Evolutionary conservation across 2,797 vertebrate species (phyloP).

Genomic region (Yasuhikotakia modesta): DNA sequence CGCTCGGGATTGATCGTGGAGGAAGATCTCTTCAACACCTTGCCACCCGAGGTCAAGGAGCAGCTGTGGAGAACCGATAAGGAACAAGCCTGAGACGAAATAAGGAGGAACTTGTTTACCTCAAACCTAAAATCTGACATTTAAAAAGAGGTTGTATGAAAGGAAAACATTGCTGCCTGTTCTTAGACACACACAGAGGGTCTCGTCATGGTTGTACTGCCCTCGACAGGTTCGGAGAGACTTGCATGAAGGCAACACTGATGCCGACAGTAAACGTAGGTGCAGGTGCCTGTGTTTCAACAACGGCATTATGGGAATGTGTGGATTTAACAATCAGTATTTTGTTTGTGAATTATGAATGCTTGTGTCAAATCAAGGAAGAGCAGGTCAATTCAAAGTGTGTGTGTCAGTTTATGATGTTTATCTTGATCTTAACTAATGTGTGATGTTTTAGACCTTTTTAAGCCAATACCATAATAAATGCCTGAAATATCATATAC

Average conservation of each 20-base stretch:
- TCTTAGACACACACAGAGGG: slow-evolving; percentile 25
- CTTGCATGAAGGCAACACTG: slow-evolving; percentile 7
- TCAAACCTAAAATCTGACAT: background rate
- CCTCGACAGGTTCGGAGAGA: slow-evolving; percentile 33
- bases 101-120: background rate
- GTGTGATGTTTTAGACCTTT: background rate
- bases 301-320: slow-evolving; percentile 20
- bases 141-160: slow-evolving; percentile 23
- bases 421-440: background rate
- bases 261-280: background rate
- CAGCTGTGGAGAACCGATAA: slow-evolving; percentile 94
- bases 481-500: slow-evolving; percentile 30
- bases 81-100: slow-evolving; percentile 77
- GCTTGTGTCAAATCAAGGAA: slow-evolving; percentile 14
- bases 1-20: slow-evolving; percentile 93
- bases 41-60: slow-evolving; percentile 94
- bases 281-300: slow-evolving; percentile 33
- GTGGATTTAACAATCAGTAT: slow-evolving; percentile 31
- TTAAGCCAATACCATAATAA: background rate
- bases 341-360: slow-evolving; percentile 2
- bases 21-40: slow-evolving; percentile 94
- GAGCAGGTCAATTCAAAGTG: background rate
- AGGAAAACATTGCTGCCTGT: slow-evolving; percentile 5
- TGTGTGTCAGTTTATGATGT: slow-evolving; percentile 12
- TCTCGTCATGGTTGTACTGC: slow-evolving; percentile 9